Evolutionary conservation across 2,888 invertebrate species (phyloP), one percentile per base, ranked within the genome.

Genomic region (Electrophaes corylata): DNA sequence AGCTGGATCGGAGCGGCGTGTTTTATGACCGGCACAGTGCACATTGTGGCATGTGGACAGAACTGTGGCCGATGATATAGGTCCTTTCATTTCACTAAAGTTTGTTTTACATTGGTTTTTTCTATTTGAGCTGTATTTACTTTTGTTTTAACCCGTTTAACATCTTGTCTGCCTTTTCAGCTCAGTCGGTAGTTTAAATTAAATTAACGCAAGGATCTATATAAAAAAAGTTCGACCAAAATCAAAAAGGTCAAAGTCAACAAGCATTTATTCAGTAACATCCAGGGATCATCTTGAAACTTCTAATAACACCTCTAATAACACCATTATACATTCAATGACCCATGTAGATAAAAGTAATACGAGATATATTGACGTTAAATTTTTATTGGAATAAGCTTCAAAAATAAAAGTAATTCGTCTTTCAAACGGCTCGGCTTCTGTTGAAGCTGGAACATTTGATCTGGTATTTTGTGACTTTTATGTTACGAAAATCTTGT

Each of bases 1-100:
- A 66, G 66, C 70, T 64, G 73, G 73, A 73, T 74, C 66, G 73
- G 71, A 62, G 64, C 66, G 73, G 76, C 78, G 76, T 86, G 85
- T 84, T 87, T 86, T 84, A 87, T 83, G 83, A 76, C 45, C 41
- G 43, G 43, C 20, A 19, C 45, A 45, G 53, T 37, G 49, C 40
- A 50, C 73, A 31, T 18, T 71, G 86, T 83, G 80, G 80, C 87
- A 86, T 81, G 83, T 84, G 85, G 84, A 84, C 82, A 80, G 76
- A 83, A 84, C 78, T 81, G 80, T 82, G 66, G 73, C 53, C 62
- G 71, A 79, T 85, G 87, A 88, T 88, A 86, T 86, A 88, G 75
- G 65, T 67, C 76, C 72, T 83, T 86, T 87, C 85, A 87, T 87
- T 84, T 85, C 78, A 67, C 69, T 75, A 78, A 72, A 76, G 74